These are phyloP conservation scores for Indri indri DNA, from an alignment of 2,113 vertebrate species.

Conservation along the genomic window DNA sequence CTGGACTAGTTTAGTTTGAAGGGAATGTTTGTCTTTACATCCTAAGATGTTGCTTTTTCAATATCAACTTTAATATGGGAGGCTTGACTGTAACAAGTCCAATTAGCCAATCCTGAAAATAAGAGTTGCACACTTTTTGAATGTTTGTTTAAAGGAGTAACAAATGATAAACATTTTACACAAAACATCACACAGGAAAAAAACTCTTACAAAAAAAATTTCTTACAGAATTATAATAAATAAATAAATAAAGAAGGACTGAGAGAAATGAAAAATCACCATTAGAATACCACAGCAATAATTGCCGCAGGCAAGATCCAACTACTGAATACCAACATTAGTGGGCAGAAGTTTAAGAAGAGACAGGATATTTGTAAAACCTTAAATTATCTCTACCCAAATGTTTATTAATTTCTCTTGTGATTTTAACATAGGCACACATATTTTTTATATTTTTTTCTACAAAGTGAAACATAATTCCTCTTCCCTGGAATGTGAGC, in stretches of 20 bases:
- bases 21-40: not conserved
- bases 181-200: not conserved
- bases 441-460: not conserved
- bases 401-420: not conserved
- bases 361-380: not conserved
- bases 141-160: not conserved
- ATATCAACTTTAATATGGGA: not conserved
- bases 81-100: not conserved
- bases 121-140: not conserved
- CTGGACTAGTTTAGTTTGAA: not conserved
- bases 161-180: not conserved
- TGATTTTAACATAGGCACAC: not conserved
- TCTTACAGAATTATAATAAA: not conserved
- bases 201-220: not conserved
- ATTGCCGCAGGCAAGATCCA: not conserved
- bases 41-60: not conserved
- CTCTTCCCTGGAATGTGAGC: not conserved
- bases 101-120: not conserved
- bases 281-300: not conserved
- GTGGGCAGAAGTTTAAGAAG: not conserved
- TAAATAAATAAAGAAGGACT: not conserved
- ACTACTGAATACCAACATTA: not conserved
- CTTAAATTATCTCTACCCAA: not conserved
- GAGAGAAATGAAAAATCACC: not conserved
- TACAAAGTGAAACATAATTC: not conserved